Evolutionary conservation across 2,113 vertebrate genomes (phyloP).

Genomic region (Promerops cafer): DNA sequence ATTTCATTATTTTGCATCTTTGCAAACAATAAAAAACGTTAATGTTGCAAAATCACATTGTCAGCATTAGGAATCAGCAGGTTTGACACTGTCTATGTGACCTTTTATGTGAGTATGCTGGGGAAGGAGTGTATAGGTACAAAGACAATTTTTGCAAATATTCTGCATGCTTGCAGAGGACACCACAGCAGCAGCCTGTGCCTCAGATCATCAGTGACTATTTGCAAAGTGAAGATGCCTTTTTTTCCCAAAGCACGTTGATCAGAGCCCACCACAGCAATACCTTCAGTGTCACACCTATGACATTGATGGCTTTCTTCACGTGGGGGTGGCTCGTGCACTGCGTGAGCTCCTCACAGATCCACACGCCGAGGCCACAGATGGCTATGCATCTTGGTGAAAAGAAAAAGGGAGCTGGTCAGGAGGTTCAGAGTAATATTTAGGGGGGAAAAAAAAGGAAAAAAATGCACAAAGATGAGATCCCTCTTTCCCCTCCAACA

Average conservation of each 20-base stretch:
- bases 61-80: neutral
- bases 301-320: constrained; percentile 91
- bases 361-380: constrained; percentile 93
- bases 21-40: accelerated
- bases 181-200: neutral
- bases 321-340: constrained; percentile 83
- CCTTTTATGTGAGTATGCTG: neutral
- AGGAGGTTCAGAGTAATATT: neutral
- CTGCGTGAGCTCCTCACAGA: constrained; percentile 90
- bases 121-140: neutral
- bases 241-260: neutral
- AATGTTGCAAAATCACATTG: neutral
- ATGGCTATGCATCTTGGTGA: constrained; percentile 86
- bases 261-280: neutral
- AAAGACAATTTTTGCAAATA: neutral
- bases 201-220: neutral
- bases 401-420: neutral
- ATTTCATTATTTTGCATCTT: neutral
- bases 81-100: accelerated
- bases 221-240: neutral
- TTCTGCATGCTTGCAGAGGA: neutral
- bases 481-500: neutral
- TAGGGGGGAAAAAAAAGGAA: accelerated
- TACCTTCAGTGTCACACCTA: constrained; percentile 97
- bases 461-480: neutral